Evolutionary conservation across 2,797 vertebrate genomes (phyloP).

Genomic region (Anguilla marmorata): DNA sequence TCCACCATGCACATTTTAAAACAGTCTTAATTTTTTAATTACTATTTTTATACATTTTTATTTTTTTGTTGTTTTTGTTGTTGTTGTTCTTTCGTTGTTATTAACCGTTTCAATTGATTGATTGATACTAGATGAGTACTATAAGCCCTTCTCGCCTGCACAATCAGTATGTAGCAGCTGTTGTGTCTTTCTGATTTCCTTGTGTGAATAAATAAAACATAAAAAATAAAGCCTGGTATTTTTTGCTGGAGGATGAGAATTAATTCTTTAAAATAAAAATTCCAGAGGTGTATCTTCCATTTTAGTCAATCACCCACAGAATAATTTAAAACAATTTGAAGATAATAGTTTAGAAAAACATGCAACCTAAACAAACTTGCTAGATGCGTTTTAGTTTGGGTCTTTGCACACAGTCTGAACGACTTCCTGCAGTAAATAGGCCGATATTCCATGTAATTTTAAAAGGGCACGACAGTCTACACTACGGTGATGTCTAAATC

Average conservation of each 20-base stretch:
- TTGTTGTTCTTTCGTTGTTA: too few species aligned
- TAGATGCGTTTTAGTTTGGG: neutral
- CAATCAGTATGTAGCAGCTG: too few species aligned
- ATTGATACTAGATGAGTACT: too few species aligned
- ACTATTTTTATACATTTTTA: too few species aligned
- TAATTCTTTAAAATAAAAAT: neutral
- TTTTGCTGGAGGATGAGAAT: too few species aligned
- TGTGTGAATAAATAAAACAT: too few species aligned
- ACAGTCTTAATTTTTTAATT: neutral
- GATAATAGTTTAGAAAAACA: neutral
- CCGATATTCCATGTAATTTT: neutral
- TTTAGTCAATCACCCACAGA: neutral
- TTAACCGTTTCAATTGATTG: too few species aligned
- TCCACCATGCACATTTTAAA: neutral
- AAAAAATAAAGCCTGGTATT: too few species aligned
- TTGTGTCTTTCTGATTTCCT: too few species aligned
- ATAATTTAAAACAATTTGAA: neutral
- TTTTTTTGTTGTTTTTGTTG: too few species aligned
- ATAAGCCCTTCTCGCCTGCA: too few species aligned
- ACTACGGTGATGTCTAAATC: slow-evolving; percentile 41
- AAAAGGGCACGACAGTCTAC: slow-evolving; percentile 5
- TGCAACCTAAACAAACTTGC: neutral
- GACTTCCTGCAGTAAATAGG: neutral
- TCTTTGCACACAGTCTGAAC: neutral
- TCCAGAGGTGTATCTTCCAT: neutral